Base-by-base conservation (phyloP, 2,888 invertebrate species). In the Hyposoter dolosus region DNA sequence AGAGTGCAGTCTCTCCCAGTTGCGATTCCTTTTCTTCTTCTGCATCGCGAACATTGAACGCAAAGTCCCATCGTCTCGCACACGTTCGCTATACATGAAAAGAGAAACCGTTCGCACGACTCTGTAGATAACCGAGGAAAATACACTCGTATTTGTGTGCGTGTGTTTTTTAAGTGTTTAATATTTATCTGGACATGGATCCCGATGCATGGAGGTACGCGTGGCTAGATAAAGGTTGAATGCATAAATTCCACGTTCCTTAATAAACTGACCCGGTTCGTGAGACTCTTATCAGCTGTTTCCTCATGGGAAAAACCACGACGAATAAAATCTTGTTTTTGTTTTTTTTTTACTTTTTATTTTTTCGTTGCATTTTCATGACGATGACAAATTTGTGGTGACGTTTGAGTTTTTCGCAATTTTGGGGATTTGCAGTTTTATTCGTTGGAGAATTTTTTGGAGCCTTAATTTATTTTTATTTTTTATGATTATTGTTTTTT, bases 81-180 rank as follows among this genome's bases (percentile, higher is more conserved):
- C 28, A 72, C 23, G 45, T 78, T 23, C 56, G 15, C 76, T 28
- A 60, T 23, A 56, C 68, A 63, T 74, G 72, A 83, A 88, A 88
- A 88, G 87, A 88, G 87, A 88, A 88, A 88, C 83, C 79, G 87
- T 84, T 88, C 74, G 84, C 85, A 84, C 84, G 72, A 80, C 53
- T 76, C 47, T 76, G 71, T 68, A 65, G 77, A 85, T 80, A 76
- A 53, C n/a, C 43, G 50, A 66, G 15, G 47, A 74, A n/a, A n/a
- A 28, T 23, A 4, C 5, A 5, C 60, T 60, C 15, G 23, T 23
- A 9, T 23, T 56, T 56, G 12, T 77, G n/a, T 47, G 17, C 10
- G 12, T 53, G 12, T 10, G n/a, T 53, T 43, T 17, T 32, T 28
- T 32, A n/a, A n/a, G 23, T 15, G 23, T 71, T 32, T 45, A 45